Percentiles rank a stretch among this genome's conserved stretches.
phyloP scores from a whole-genome alignment of 2,113 vertebrate species.

The Narcine bancroftii region DNA sequence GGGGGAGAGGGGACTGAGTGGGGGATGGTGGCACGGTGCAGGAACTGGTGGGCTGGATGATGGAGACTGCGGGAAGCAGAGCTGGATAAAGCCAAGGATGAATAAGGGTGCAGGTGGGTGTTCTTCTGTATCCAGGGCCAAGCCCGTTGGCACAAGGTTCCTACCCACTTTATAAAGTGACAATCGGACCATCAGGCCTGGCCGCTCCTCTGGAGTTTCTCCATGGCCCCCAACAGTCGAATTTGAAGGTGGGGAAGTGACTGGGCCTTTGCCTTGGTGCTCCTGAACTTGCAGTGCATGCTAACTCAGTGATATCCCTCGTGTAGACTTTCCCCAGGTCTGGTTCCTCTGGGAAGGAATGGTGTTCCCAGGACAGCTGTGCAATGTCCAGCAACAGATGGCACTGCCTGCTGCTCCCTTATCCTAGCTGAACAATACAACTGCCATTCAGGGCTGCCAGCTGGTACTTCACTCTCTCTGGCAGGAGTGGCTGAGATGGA shows the following conservation, averaged over 20 bases:
- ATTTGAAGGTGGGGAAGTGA: not conserved
- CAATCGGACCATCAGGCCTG: not conserved
- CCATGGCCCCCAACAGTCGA: no score
- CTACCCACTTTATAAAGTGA: not conserved
- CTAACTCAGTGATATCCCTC: not conserved
- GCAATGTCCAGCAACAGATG: not conserved
- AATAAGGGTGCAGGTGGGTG: no score
- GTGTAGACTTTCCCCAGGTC: not conserved
- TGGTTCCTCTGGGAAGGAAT: not conserved
- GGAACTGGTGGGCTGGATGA: no score
- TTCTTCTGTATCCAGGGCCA: not conserved
- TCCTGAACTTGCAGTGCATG: not conserved
- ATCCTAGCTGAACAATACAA: not conserved
- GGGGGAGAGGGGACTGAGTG: no score
- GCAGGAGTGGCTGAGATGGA: not conserved
- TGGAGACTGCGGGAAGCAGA: no score
- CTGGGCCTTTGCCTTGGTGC: not conserved
- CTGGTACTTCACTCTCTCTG: not conserved
- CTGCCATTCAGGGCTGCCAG: constrained; percentile 1
- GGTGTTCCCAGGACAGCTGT: not conserved
- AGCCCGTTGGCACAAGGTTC: not conserved
- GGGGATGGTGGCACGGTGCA: no score
- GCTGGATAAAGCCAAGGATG: no score
- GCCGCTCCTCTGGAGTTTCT: not conserved
- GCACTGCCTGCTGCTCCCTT: no score